Base-by-base conservation (phyloP, 2,113 vertebrate species). In the Cinclus mexicanus region DNA sequence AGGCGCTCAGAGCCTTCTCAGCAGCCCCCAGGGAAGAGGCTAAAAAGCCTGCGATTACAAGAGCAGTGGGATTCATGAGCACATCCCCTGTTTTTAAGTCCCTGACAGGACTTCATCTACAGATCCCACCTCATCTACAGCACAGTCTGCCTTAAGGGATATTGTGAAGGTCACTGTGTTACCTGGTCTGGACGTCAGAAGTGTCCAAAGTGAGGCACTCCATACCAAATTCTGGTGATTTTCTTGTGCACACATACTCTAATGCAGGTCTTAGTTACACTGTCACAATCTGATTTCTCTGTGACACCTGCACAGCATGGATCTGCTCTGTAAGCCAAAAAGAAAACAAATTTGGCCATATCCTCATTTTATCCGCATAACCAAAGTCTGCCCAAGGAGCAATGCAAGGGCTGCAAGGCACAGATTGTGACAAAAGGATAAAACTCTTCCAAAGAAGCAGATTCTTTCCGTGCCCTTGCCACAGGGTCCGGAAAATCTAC, bases 41-140 rank as follows among this genome's bases (percentile, higher is more conserved):
- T 57, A 21, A 46, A 83, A 89, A 65, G 35, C 42, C 42, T 46
- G 11, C 37, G 69, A 12, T 42, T 29, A 19, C 19, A 11, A 14
- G n/a, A 80, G 41, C 4, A 1, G 6, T 12, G 59, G 53, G 49
- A 88, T 9, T 2, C 6, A 0, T 3, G 22, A 55, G n/a, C 26
- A 64, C 3, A 2, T 35, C 33, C 53, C 23, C 23, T 37, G 35
- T 64, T 57, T 41, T 14, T 26, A 4, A 1, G 17, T 25, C 72
- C 37, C 20, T 6, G 0, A 12, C 50, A 26, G 69, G 44, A 21
- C 14, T 35, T 80, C 35, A 31, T 35, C 39, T 18, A 0, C 12
- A 41, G 53, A 52, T 94, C 64, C 59, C 55, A 11, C 50, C 49
- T 42, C 55, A 35, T 6, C 63, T 35, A 0, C 1, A 7, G 57